phyloP scores from a whole-genome alignment of 2,888 invertebrate species.

The Scaptomyza cyrtandrae region DNA sequence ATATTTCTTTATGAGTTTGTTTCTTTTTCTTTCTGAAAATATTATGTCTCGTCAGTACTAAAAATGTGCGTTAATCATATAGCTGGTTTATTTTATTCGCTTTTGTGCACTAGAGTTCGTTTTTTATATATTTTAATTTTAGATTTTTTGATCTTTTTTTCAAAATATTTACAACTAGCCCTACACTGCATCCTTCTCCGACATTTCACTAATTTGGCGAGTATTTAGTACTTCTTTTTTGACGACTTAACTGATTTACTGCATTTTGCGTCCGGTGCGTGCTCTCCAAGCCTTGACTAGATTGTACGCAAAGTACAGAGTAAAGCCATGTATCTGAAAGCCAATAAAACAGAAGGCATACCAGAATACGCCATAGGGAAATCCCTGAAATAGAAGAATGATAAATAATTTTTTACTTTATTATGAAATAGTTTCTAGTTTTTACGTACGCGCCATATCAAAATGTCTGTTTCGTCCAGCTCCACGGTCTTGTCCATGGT shows the following conservation, averaged over 20 bases:
- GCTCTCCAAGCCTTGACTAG: conserved; percentile 93
- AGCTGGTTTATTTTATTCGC: conserved; percentile 57
- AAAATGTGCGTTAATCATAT: conserved; percentile 70
- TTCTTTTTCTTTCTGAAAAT: conserved; percentile 27
- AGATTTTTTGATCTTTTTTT: conserved; percentile 20
- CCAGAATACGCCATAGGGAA: conserved; percentile 96
- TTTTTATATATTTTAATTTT: conserved; percentile 10
- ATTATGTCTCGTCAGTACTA: conserved; percentile 37
- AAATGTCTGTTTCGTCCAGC: conserved; percentile 88
- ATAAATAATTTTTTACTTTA: not conserved
- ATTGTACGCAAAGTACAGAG: conserved; percentile 93
- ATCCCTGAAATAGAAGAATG: conserved; percentile 86
- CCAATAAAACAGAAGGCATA: conserved; percentile 94
- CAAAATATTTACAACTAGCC: conserved; percentile 77
- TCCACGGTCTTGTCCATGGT: conserved; percentile 86
- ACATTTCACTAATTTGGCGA: conserved; percentile 73
- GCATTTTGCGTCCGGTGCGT: conserved; percentile 89
- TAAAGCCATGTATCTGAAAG: conserved; percentile 94
- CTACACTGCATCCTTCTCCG: conserved; percentile 52
- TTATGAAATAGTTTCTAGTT: not conserved
- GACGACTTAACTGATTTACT: conserved; percentile 84
- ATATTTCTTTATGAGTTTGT: conserved; percentile 25
- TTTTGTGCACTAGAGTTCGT: conserved; percentile 65
- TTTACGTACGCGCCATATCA: conserved; percentile 91
- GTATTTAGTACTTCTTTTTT: conserved; percentile 58